A percentile compares a stretch with the other conserved stretches of the same genome.
Evolutionary conservation across 1,140 invertebrate species (phyloP).

Genomic region (Apocrypta bakeri): DNA sequence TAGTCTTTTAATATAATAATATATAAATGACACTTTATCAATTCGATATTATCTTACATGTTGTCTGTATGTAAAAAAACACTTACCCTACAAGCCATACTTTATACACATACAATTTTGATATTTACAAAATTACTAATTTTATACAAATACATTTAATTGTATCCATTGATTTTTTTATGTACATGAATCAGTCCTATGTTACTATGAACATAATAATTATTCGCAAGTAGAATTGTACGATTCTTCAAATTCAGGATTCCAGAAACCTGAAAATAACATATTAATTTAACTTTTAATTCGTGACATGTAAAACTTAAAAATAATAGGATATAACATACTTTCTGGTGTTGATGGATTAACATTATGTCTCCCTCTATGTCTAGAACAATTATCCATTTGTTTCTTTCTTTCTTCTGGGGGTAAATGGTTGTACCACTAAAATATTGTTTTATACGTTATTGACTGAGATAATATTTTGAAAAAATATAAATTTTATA

Average conservation of each 20-base stretch:
- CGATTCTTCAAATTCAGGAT: slow-evolving; percentile 64
- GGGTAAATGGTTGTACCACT: slow-evolving; percentile 70
- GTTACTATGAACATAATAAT: slow-evolving; percentile 16
- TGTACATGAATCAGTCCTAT: background rate
- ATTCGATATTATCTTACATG: slow-evolving; percentile 22
- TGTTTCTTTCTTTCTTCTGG: slow-evolving; percentile 65
- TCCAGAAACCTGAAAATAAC: slow-evolving; percentile 66
- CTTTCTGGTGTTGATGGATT: slow-evolving; percentile 67
- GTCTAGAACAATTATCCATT: slow-evolving; percentile 72
- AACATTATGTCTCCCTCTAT: slow-evolving; percentile 68
- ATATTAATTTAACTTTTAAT: background rate
- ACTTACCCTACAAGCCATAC: slow-evolving; percentile 10
- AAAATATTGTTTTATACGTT: slow-evolving; percentile 51
- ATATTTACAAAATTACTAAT: slow-evolving; percentile 19
- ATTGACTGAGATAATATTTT: slow-evolving; percentile 29
- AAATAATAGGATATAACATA: slow-evolving; percentile 52
- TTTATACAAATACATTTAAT: background rate
- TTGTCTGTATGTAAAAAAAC: background rate
- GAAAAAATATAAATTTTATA: slow-evolving; percentile 19
- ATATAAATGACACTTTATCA: slow-evolving; percentile 42
- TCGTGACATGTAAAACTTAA: background rate
- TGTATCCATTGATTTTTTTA: background rate
- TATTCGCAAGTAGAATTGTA: slow-evolving; percentile 8
- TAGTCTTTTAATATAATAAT: slow-evolving; percentile 49
- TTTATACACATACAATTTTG: background rate